Evolutionary conservation across 23 tunicate species (phyloP).

Genomic region (Ascidia mentula): DNA sequence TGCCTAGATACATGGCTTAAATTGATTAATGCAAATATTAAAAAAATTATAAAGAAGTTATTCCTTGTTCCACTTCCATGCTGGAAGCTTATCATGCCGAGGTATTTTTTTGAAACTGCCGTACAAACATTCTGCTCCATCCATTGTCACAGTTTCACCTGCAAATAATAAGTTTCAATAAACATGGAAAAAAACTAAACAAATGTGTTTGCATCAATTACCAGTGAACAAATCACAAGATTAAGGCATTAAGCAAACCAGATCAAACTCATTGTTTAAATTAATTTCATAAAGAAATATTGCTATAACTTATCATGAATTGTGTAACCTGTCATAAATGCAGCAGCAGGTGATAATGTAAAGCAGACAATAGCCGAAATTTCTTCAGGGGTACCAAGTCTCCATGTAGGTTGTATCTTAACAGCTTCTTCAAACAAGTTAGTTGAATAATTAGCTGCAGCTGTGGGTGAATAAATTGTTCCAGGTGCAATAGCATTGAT

Average conservation of each 20-base stretch:
- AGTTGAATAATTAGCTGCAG: conserved; percentile 65
- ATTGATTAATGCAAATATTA: no score
- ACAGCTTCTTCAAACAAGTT: conserved; percentile 36
- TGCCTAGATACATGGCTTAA: no score
- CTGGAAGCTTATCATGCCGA: conserved; percentile 37
- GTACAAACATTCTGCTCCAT: conserved; percentile 81
- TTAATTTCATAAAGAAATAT: not conserved
- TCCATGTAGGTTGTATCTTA: conserved; percentile 66
- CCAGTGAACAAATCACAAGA: not conserved
- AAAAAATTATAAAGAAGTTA: not conserved
- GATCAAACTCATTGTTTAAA: not conserved
- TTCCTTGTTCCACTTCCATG: conserved; percentile 47
- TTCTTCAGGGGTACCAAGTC: conserved; percentile 80
- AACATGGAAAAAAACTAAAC: not conserved
- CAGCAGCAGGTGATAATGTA: conserved; percentile 74
- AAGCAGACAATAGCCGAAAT: conserved; percentile 73
- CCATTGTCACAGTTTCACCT: conserved; percentile 88
- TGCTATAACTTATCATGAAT: not conserved
- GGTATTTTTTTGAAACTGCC: conserved; percentile 20
- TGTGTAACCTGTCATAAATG: conserved; percentile 56
- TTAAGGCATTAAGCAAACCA: not conserved
- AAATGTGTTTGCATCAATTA: not conserved
- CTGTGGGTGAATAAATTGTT: conserved; percentile 83
- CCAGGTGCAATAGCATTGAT: conserved; percentile 95
- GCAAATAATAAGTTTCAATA: not conserved